Conservation (phyloP, 2,888 invertebrate species). For the Melieria picta region DNA sequence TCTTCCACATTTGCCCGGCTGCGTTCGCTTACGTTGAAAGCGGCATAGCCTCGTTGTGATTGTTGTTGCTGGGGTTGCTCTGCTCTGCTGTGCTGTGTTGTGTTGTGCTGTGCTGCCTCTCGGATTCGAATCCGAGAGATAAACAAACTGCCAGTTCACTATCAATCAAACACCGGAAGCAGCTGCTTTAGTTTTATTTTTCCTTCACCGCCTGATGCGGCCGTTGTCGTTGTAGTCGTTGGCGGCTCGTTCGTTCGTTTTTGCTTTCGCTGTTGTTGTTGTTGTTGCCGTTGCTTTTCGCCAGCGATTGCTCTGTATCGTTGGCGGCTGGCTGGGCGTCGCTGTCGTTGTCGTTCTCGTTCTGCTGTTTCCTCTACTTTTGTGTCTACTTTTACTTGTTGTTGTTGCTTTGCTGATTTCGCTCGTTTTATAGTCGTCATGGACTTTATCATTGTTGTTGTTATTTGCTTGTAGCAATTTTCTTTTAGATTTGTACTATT, state of each 20-base stretch:
- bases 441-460: too few relatives aligned
- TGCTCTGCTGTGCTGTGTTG: too few relatives aligned
- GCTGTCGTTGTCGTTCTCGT: slow-evolving; percentile 40
- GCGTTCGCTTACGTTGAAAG: too few relatives aligned
- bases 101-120: too few relatives aligned
- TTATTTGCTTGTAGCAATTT: too few relatives aligned
- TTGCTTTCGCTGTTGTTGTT: slow-evolving; percentile 13
- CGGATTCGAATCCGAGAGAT: slow-evolving; percentile 29
- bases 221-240: slow-evolving; percentile 37
- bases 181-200: slow-evolving; percentile 67
- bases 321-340: slow-evolving; percentile 5
- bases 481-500: too few relatives aligned
- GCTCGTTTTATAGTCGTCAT: too few relatives aligned
- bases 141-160: slow-evolving; percentile 65
- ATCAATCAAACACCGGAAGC: slow-evolving; percentile 67
- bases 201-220: slow-evolving; percentile 40
- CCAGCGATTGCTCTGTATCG: neutral
- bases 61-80: too few relatives aligned
- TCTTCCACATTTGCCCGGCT: too few relatives aligned
- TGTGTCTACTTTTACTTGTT: slow-evolving; percentile 38
- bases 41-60: too few relatives aligned
- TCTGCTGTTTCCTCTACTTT: slow-evolving; percentile 31
- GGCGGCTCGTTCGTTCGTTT: slow-evolving; percentile 40
- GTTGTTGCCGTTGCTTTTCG: slow-evolving; percentile 25
- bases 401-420: slow-evolving; percentile 32